Evolutionary conservation across 1,140 invertebrate genomes (phyloP).

Genomic region (Papilio helenus): DNA sequence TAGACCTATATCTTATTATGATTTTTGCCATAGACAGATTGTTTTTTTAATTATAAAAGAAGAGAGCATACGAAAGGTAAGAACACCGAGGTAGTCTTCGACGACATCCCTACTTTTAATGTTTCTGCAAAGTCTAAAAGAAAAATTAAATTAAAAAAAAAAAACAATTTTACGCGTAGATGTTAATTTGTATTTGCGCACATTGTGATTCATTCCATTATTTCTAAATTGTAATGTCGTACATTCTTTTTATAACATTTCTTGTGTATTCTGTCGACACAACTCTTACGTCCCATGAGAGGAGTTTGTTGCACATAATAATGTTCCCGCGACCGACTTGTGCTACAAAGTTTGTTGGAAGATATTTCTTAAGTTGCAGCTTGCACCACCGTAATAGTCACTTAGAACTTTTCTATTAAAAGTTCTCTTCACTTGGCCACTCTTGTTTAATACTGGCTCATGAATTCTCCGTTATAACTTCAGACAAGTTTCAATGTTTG

Average conservation of each 20-base stretch:
- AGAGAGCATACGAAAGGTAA: too few relatives aligned
- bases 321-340: background rate
- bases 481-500: background rate
- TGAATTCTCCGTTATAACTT: background rate
- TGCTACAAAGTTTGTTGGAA: slow-evolving; percentile 13
- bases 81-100: too few relatives aligned
- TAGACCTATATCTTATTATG: too few relatives aligned
- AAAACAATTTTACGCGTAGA: too few relatives aligned
- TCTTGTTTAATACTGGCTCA: slow-evolving; percentile 12
- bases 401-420: slow-evolving; percentile 24
- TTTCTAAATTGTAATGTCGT: background rate
- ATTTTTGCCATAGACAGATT: too few relatives aligned
- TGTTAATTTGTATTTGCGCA: too few relatives aligned
- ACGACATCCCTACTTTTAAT: too few relatives aligned
- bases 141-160: too few relatives aligned
- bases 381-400: slow-evolving; percentile 6
- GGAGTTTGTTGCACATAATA: background rate
- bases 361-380: slow-evolving; percentile 21
- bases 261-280: background rate
- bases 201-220: too few relatives aligned
- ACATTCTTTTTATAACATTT: background rate
- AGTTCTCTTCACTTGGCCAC: slow-evolving; percentile 14
- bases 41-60: too few relatives aligned
- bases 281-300: background rate
- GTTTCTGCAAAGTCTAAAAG: too few relatives aligned